These are phyloP conservation scores for Romanogobio albipinnatus DNA, from an alignment of 2,113 vertebrate species.

Conservation along the genomic window DNA sequence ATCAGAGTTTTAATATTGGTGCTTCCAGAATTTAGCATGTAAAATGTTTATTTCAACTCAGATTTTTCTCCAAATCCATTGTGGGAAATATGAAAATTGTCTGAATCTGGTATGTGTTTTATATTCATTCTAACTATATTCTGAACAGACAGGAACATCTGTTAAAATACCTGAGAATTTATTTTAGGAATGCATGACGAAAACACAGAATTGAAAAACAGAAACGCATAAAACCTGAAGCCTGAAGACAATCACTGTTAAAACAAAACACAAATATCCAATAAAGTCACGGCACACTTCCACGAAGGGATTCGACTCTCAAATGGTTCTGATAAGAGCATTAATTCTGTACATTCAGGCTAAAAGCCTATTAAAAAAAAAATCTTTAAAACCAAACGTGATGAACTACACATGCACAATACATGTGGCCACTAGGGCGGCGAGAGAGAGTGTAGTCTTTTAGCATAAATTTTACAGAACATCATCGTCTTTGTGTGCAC, in stretches of 20 bases:
- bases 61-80: background rate
- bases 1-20: background rate
- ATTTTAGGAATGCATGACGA: conserved; percentile 38
- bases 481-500: background rate
- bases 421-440: conserved; percentile 7
- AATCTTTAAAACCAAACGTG: background rate
- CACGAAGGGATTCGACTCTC: background rate
- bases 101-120: background rate
- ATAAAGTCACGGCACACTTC: background rate
- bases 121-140: background rate
- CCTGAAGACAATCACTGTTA: background rate
- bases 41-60: background rate
- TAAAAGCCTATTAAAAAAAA: background rate
- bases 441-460: background rate
- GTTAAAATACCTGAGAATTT: conserved; percentile 50
- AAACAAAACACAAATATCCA: background rate
- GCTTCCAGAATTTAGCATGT: background rate
- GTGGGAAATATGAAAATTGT: background rate
- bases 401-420: background rate
- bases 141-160: background rate
- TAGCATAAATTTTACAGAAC: background rate
- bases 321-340: background rate
- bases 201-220: conserved; percentile 8
- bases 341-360: conserved; percentile 10
- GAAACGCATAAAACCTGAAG: conserved; percentile 1